A percentile compares a stretch with the other conserved stretches of the same genome.
phyloP scores from a whole-genome alignment of 2,113 vertebrate genomes.

The Columba janthina region DNA sequence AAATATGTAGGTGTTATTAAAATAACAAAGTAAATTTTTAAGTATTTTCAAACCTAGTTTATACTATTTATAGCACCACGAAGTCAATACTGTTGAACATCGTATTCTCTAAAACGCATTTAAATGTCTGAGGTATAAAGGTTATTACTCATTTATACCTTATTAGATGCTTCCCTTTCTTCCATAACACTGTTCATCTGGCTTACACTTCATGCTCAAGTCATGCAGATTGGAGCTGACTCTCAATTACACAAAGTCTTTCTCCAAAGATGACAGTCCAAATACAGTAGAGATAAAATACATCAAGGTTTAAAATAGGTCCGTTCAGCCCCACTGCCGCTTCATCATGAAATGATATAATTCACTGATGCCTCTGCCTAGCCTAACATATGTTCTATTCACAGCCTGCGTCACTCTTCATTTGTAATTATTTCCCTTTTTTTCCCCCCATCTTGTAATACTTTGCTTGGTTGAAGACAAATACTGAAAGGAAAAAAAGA shows the following conservation, averaged over 20 bases:
- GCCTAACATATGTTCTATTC: slow-evolving; percentile 95
- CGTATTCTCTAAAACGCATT: slow-evolving; percentile 12
- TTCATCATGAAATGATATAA: slow-evolving; percentile 90
- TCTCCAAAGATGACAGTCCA: slow-evolving; percentile 89
- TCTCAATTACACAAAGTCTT: slow-evolving; percentile 92
- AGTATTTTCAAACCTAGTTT: slow-evolving; percentile 16
- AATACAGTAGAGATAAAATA: slow-evolving; percentile 91
- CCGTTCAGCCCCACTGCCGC: slow-evolving; percentile 91
- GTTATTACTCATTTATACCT: slow-evolving; percentile 75
- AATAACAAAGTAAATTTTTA: background rate
- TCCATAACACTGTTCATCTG: slow-evolving; percentile 68
- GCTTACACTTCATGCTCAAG: slow-evolving; percentile 78
- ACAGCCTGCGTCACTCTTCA: slow-evolving; percentile 91
- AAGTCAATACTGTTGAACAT: slow-evolving; percentile 51
- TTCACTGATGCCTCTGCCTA: slow-evolving; percentile 83
- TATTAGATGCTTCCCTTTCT: slow-evolving; percentile 76
- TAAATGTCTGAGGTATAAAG: slow-evolving; percentile 62
- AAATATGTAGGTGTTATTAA: background rate
- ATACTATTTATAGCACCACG: background rate
- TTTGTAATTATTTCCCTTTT: slow-evolving; percentile 90
- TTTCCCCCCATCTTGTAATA: slow-evolving; percentile 81
- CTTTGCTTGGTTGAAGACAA: slow-evolving; percentile 86
- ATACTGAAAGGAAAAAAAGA: slow-evolving; percentile 82
- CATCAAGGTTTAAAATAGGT: slow-evolving; percentile 96
- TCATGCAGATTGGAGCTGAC: slow-evolving; percentile 90